Percentiles rank a stretch among this genome's conserved stretches.
Evolutionary conservation across 2,797 vertebrate species (phyloP).

Genomic region (Hippocampus kuda): DNA sequence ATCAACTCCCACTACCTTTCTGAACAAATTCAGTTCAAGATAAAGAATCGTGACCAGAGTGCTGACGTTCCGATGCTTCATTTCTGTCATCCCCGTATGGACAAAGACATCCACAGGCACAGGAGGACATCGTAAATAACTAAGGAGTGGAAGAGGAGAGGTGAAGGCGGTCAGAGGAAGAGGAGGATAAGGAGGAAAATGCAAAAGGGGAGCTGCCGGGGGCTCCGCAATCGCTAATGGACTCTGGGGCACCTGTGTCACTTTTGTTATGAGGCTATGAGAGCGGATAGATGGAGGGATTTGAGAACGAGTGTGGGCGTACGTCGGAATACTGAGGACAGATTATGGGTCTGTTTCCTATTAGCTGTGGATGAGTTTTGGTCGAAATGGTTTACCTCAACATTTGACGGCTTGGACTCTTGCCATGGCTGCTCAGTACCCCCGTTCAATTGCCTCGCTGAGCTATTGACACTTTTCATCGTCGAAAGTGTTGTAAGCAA

Average conservation of each 20-base stretch:
- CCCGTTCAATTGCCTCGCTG: conserved; percentile 28
- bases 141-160: neutral
- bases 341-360: conserved; percentile 57
- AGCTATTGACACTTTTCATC: neutral
- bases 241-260: conserved; percentile 62
- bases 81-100: neutral
- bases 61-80: neutral
- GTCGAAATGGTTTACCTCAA: conserved; percentile 54
- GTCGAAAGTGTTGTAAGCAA: conserved; percentile 1
- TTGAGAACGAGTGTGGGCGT: conserved; percentile 47
- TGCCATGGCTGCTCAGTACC: conserved; percentile 28
- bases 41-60: neutral
- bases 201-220: conserved; percentile 31
- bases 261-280: conserved; percentile 45
- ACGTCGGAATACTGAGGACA: conserved; percentile 37
- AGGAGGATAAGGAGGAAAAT: conserved; percentile 37
- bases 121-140: neutral
- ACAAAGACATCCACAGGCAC: neutral
- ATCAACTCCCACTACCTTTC: neutral
- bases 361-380: conserved; percentile 46
- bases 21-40: neutral
- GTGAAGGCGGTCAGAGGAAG: conserved; percentile 38
- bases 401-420: conserved; percentile 27
- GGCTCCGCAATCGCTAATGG: conserved; percentile 54
- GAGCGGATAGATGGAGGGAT: conserved; percentile 39